Conservation (phyloP, 2,888 invertebrate species). For the Stictocephala bisonia region DNA sequence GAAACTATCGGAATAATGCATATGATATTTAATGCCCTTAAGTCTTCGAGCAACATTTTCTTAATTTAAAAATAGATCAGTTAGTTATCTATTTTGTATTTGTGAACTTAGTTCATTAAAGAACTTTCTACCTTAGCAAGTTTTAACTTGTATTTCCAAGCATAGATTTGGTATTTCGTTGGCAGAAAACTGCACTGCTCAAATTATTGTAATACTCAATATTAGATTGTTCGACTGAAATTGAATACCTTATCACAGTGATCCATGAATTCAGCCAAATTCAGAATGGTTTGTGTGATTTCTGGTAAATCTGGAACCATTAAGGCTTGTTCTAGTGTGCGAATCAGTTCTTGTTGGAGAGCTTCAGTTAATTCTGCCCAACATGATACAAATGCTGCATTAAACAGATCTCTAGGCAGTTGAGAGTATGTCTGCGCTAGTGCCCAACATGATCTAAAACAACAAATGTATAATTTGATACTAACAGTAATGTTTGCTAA, state of each 20-base stretch:
- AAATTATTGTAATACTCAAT: not conserved
- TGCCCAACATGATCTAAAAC: conserved; percentile 87
- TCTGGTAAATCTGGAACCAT: conserved; percentile 95
- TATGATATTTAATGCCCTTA: no score
- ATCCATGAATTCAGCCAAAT: conserved; percentile 99
- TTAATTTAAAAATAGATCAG: no score
- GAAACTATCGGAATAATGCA: no score
- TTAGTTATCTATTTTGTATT: no score
- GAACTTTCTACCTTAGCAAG: no score
- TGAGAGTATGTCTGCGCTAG: conserved; percentile 95
- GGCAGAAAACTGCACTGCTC: not conserved
- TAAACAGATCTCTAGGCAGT: conserved; percentile 95
- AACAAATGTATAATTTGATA: no score
- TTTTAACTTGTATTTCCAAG: no score
- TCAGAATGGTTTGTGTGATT: conserved; percentile 95
- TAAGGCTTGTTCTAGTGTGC: conserved; percentile 88
- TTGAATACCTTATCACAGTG: conserved; percentile 84
- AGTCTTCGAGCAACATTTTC: no score
- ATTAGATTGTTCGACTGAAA: not conserved
- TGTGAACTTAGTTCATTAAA: no score
- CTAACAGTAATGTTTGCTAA: no score
- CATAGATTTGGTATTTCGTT: not conserved
- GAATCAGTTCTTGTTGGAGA: conserved; percentile 86
- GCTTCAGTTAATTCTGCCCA: conserved; percentile 93
- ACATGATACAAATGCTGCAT: conserved; percentile 98